phyloP scores from a whole-genome alignment of 2,113 vertebrate genomes.

The Spea bombifrons region DNA sequence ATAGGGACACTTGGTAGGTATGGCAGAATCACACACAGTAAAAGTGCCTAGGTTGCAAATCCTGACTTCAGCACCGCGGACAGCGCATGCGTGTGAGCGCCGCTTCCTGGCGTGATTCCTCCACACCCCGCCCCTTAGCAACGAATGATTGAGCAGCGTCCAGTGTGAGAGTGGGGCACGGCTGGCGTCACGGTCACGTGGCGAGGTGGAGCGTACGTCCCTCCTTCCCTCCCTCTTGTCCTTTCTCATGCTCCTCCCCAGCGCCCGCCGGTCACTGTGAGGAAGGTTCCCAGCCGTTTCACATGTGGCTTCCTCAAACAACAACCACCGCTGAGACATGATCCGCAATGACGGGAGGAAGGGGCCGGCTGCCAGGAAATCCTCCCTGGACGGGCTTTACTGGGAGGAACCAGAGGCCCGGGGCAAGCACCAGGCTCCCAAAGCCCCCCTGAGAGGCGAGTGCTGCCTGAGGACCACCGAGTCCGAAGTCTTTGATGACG shows the following conservation, averaged over 20 bases:
- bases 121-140: conserved; percentile 11
- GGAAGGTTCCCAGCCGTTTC: not conserved
- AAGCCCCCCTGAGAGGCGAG: conserved; percentile 9
- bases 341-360: conserved; percentile 24
- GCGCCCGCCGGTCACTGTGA: conserved; percentile 1
- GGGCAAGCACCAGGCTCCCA: not conserved
- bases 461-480: conserved; percentile 71
- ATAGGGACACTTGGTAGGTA: too few relatives aligned
- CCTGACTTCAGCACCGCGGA: conserved; percentile 39
- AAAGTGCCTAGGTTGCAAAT: too few relatives aligned
- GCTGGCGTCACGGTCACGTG: conserved; percentile 31
- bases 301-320: not conserved
- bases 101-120: conserved; percentile 20
- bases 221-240: not conserved
- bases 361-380: conserved; percentile 20
- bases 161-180: not conserved
- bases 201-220: conserved; percentile 1
- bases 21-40: too few relatives aligned
- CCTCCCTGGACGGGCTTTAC: conserved; percentile 35
- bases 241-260: not conserved
- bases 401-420: conserved; percentile 15
- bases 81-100: conserved; percentile 33
- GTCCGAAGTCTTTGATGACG: conserved; percentile 90
- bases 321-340: conserved; percentile 3
- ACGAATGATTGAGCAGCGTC: conserved; percentile 5